These are phyloP conservation scores for Mythimna lalbum DNA, from an alignment of 2,888 invertebrate species.

Conservation along the genomic window DNA sequence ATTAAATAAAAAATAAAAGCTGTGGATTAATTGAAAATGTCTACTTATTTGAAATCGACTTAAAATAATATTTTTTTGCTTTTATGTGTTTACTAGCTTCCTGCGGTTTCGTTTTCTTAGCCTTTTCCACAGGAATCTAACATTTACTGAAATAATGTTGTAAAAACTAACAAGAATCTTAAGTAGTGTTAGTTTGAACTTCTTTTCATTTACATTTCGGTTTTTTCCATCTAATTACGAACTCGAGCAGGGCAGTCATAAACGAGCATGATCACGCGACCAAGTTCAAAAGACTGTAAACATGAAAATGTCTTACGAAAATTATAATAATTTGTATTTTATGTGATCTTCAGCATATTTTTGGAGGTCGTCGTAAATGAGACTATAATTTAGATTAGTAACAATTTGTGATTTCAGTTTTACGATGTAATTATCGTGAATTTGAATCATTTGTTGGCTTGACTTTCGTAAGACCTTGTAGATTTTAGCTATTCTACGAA, in stretches of 20 bases:
- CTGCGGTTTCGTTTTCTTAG: not conserved
- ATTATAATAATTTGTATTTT: not conserved
- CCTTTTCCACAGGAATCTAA: not conserved
- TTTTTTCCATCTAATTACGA: not conserved
- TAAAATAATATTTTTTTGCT: not conserved
- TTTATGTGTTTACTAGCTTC: not conserved
- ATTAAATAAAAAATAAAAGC: too few relatives aligned
- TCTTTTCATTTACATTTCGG: not conserved
- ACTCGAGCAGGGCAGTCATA: not conserved
- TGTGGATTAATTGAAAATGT: too few relatives aligned
- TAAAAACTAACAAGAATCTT: too few relatives aligned
- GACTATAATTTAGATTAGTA: conserved; percentile 2
- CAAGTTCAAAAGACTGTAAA: conserved; percentile 5
- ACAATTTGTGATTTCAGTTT: conserved; percentile 26
- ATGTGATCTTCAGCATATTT: conserved; percentile 5
- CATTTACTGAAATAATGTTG: not conserved
- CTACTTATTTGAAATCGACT: too few relatives aligned
- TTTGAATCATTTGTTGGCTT: conserved; percentile 13
- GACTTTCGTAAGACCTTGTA: conserved; percentile 23
- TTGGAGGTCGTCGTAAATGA: conserved; percentile 4
- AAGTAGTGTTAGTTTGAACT: not conserved
- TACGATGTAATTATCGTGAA: conserved; percentile 13
- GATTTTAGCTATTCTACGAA: not conserved
- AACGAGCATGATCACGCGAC: not conserved
- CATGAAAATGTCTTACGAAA: conserved; percentile 5